Evolutionary conservation across 1,140 invertebrate genomes (phyloP), one percentile per base, ranked within the genome.

Genomic region (Bombus vancouverensis): DNA sequence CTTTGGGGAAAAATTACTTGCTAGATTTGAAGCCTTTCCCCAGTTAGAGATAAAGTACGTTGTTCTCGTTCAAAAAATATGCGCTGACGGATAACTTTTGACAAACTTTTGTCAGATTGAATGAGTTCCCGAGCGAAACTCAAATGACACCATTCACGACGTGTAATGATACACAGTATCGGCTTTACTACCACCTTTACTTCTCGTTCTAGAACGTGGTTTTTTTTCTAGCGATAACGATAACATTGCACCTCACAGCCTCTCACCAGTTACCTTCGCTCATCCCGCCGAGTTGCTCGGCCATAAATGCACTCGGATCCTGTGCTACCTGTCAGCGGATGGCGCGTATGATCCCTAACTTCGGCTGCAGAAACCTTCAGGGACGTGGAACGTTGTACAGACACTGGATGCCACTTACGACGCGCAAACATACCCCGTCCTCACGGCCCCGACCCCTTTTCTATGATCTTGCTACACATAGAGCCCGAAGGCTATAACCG

Each of bases 331-430:
- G 88, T 89, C 87, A 87, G 70, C 87, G 87, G 84, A 91, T 79
- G 82, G 73, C 89, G 83, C 82, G 90, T 91, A 88, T 87, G 90
- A 93, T 93, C 89, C 88, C 80, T 87, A 76, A 82, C 71, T 81
- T 83, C 82, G 81, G 87, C 79, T 76, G 87, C 59, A 74, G 77
- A 65, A 82, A 85, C 79, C 82, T 87, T 83, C 72, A 70, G 80
- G 85, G 85, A 87, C 85, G 80, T 81, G 74, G 44, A 87, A 81
- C 72, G 78, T 76, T 72, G 85, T 83, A 83, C 88, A 79, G 91
- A 92, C 91, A 93, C 90, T 93, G 91, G 90, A 94, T 91, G 87
- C 92, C 92, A 95, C 93, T 95, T 93, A 94, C 92, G 91, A 88
- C 93, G 86, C 87, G 92, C 90, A 95, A 95, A 95, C 93, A 94